phyloP scores from a whole-genome alignment of 30 jellyfish, hydroid and myxozoan genomes.

The Catostylus mosaicus region DNA sequence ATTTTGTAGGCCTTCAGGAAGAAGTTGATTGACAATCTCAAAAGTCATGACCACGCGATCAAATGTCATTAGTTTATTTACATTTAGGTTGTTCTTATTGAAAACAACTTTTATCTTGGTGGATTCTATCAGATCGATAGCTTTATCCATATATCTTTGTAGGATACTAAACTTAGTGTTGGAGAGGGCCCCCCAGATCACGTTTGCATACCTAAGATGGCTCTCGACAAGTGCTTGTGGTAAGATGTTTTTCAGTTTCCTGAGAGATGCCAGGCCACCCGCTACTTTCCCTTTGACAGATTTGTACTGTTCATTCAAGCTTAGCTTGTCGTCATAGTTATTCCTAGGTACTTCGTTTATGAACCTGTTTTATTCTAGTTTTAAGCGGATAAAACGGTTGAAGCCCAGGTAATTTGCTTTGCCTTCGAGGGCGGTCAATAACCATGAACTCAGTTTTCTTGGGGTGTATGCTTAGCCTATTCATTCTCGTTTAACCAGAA shows the following conservation, averaged over 20 bases:
- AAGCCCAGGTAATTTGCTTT: slow-evolving; percentile 4
- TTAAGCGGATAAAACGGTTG: neutral
- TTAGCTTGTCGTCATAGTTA: neutral
- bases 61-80: slow-evolving; percentile 9
- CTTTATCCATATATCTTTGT: too few relatives aligned
- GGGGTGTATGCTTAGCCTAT: neutral
- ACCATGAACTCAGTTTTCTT: neutral
- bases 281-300: neutral
- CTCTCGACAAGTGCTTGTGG: neutral
- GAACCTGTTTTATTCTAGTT: slow-evolving; percentile 1
- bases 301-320: neutral
- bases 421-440: slow-evolving; percentile 3
- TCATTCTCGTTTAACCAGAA: neutral
- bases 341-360: neutral
- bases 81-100: slow-evolving; percentile 1
- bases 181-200: slow-evolving; percentile 15
- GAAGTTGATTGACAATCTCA: slow-evolving; percentile 22
- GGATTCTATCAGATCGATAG: slow-evolving; percentile 6
- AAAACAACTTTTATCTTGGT: neutral
- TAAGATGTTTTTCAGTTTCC: neutral
- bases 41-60: neutral
- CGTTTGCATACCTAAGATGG: slow-evolving; percentile 2
- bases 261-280: neutral
- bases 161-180: neutral
- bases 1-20: slow-evolving; percentile 46